Percentiles rank a stretch among this genome's conserved stretches.
Conservation (phyloP, 2,113 vertebrate genomes). For the Hoplias malabaricus region DNA sequence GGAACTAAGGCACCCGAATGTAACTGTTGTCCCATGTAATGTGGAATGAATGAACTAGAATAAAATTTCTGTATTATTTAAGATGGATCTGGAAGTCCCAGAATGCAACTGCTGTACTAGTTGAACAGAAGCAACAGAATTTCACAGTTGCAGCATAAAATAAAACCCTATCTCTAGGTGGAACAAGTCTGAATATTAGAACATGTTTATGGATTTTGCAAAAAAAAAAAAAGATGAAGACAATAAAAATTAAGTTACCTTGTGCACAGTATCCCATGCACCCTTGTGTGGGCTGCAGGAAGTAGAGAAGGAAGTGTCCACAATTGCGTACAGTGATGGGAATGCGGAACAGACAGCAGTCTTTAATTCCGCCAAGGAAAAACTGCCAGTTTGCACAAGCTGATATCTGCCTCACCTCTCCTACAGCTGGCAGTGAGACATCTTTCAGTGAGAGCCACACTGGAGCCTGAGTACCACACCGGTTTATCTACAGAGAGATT, state of each 20-base stretch:
- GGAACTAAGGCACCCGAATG: too few relatives aligned
- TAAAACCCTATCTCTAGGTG: too few relatives aligned
- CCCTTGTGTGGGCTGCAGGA: conserved; percentile 74
- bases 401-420: conserved; percentile 62
- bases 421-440: conserved; percentile 57
- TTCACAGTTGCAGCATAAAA: too few relatives aligned
- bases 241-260: conserved; percentile 57
- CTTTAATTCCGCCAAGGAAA: conserved; percentile 65
- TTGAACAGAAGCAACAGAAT: too few relatives aligned
- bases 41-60: too few relatives aligned
- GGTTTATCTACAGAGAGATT: conserved; percentile 76
- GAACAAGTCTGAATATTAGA: too few relatives aligned
- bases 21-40: too few relatives aligned
- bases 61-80: too few relatives aligned
- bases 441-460: conserved; percentile 79
- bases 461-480: conserved; percentile 81
- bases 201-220: too few relatives aligned
- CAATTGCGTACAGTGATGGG: conserved; percentile 72
- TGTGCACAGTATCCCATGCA: conserved; percentile 79
- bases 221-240: not conserved
- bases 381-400: conserved; percentile 77
- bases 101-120: too few relatives aligned
- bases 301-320: conserved; percentile 74
- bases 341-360: conserved; percentile 76
- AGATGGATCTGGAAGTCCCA: too few relatives aligned